Evolutionary conservation across 2,797 vertebrate genomes (phyloP).

Genomic region (Poliocrania exsul): DNA sequence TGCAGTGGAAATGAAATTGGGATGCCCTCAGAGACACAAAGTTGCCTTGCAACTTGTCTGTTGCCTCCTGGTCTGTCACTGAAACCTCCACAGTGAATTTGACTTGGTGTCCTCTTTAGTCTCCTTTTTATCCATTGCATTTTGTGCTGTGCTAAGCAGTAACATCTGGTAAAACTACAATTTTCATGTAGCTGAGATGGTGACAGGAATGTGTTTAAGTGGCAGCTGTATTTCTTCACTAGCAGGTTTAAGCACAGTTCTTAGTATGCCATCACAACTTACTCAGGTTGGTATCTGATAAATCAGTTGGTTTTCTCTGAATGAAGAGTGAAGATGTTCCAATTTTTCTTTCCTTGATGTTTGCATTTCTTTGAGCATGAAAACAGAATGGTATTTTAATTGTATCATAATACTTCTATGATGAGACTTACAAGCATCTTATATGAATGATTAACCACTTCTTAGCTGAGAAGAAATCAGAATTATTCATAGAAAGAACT

Average conservation of each 20-base stretch:
- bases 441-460: not conserved
- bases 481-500: not conserved
- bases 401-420: not conserved
- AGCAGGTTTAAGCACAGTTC: not conserved
- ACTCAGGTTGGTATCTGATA: slow-evolving; percentile 45
- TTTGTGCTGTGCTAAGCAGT: not conserved
- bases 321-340: not conserved
- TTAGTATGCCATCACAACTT: not conserved
- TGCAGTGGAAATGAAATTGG: not conserved
- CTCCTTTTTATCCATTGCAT: not conserved
- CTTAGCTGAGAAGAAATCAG: not conserved
- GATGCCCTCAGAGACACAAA: not conserved
- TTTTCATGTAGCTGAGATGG: not conserved
- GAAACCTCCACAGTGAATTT: not conserved
- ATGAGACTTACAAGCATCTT: not conserved
- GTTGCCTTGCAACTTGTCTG: not conserved
- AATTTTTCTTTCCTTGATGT: slow-evolving; percentile 14
- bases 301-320: slow-evolving; percentile 36
- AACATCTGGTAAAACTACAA: not conserved
- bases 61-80: not conserved
- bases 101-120: not conserved
- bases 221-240: not conserved
- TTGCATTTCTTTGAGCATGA: slow-evolving; percentile 57
- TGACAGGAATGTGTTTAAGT: not conserved
- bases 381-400: not conserved